Base-by-base conservation (phyloP, 2,797 vertebrate species). In the Acrossocheilus fasciatus region DNA sequence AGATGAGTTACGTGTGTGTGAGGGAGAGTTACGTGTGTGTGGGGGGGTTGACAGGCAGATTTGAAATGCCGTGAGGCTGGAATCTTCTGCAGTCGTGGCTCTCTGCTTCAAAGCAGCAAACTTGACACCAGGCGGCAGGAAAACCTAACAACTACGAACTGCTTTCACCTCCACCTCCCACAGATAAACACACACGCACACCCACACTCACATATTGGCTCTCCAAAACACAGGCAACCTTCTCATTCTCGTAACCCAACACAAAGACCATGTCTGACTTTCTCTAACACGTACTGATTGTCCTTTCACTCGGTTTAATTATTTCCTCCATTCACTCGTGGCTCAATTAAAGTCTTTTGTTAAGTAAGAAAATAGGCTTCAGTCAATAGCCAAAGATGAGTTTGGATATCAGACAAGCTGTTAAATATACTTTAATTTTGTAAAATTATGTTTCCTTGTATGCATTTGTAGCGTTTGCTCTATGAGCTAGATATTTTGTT, bases 41-140 rank as follows among this genome's bases (percentile, higher is more conserved):
- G 50, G 64, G 54, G 64, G 54, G 81, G 36, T 68, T 68, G 50
- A 70, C 47, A 52, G 73, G 75, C 18, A 82, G 72, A 82, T 45
- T 39, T 34, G 41, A 76, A 34, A 52, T 52, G 79, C 62, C 87
- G 77, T 15, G 41, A 85, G 86, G 90, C 87, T 88, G n/a, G 12
- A 34, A 64, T 26, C 74, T 73, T 86, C 70, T 82, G 81, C 52
- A 68, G 66, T 74, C 20, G 47, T 73, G 47, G 47, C 62, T 39
- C 45, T 11, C 84, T 68, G 91, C 91, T 92, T 93, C 91, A 93
- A 93, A 92, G 92, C 66, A 23, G 50, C 36, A 43, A 64, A 62
- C 81, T 87, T 86, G 89, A 91, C 11, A 64, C 73, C 84, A 62
- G 70, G 62, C 86, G 86, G 82, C 84, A 81, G 77, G 76, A 86